These are phyloP conservation scores for Lottia scabra DNA, from an alignment of 2,888 invertebrate genomes.

Conservation along the genomic window DNA sequence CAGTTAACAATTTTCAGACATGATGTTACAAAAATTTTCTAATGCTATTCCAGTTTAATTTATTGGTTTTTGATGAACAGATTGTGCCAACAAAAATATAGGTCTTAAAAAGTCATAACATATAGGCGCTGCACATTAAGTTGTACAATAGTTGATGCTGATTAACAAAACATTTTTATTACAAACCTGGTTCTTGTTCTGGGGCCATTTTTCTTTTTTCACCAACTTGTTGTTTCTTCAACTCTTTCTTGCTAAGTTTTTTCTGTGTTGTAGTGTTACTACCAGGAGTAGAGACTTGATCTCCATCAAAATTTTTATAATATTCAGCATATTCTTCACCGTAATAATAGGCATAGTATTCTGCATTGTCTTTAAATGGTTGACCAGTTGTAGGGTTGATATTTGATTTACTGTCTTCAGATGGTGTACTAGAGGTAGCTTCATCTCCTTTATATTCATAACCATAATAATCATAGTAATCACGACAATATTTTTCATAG, in stretches of 20 bases:
- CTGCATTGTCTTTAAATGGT: constrained; percentile 35
- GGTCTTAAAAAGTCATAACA: too few relatives aligned
- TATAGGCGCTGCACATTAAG: too few relatives aligned
- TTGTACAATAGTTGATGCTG: too few relatives aligned
- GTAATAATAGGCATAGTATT: constrained; percentile 57
- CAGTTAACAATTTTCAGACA: too few relatives aligned
- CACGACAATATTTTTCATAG: constrained; percentile 34
- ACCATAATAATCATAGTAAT: constrained; percentile 43
- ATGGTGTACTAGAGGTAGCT: constrained; percentile 8
- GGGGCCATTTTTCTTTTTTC: constrained; percentile 39
- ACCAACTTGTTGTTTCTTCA: constrained; percentile 37
- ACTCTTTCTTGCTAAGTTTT: constrained; percentile 35
- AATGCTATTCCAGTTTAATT: too few relatives aligned
- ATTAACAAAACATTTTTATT: too few relatives aligned
- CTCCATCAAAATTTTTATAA: constrained; percentile 28
- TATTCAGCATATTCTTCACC: constrained; percentile 47
- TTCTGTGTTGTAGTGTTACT: constrained; percentile 14
- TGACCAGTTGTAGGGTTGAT: constrained; percentile 12
- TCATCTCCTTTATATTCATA: constrained; percentile 29
- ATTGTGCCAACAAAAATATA: too few relatives aligned
- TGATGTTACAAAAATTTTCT: too few relatives aligned
- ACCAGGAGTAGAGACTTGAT: constrained; percentile 22
- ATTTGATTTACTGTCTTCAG: constrained; percentile 12
- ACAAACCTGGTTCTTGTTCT: constrained; percentile 21
- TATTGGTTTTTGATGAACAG: too few relatives aligned